Percentiles rank a stretch among this genome's conserved stretches.
Evolutionary conservation across 2,797 vertebrate species (phyloP).

Genomic region (Artibeus jamaicensis): DNA sequence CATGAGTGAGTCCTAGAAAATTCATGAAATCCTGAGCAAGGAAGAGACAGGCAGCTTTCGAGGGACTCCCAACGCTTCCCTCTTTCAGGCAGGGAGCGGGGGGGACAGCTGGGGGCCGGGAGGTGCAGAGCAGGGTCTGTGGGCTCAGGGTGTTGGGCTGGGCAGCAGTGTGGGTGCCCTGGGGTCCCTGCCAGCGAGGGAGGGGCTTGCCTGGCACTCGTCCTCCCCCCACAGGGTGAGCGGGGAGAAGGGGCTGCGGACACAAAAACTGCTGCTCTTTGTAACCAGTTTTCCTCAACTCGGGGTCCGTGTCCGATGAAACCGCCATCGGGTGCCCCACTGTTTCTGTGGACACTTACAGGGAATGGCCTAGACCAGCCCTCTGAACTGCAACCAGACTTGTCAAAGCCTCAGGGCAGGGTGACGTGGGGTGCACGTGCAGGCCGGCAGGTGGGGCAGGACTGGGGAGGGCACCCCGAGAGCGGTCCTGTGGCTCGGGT

Average conservation of each 20-base stretch:
- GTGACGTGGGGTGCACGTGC: neutral
- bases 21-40: neutral
- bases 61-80: too few species aligned
- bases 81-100: neutral
- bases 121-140: neutral
- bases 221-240: neutral
- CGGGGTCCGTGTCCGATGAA: too few species aligned
- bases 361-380: neutral
- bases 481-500: rapidly evolving
- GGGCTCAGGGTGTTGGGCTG: too few species aligned
- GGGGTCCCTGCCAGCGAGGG: neutral
- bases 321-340: neutral
- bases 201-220: neutral
- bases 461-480: neutral
- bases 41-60: neutral
- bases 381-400: neutral
- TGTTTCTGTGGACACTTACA: neutral
- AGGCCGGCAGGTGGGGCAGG: too few species aligned
- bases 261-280: neutral
- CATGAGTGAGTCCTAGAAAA: neutral
- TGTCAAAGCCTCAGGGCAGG: neutral
- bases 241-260: neutral
- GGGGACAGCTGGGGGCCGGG: neutral
- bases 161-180: neutral
- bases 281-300: neutral